phyloP scores from a whole-genome alignment of 2,888 invertebrate genomes.

The Sclerodermus sp. region DNA sequence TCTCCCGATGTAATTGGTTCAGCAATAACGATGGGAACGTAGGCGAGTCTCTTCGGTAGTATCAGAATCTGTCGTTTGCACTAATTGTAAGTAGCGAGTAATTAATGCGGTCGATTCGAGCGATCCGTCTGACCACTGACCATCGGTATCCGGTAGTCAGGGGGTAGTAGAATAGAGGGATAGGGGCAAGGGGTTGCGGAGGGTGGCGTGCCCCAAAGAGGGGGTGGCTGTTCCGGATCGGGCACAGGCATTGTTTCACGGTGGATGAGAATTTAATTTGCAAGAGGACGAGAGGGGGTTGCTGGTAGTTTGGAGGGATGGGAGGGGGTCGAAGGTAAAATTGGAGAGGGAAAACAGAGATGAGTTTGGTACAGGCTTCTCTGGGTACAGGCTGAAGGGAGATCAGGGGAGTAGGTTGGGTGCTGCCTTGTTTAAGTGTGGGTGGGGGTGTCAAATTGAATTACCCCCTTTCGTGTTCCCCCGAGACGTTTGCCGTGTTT shows the following conservation, averaged over 20 bases:
- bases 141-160: slow-evolving; percentile 27
- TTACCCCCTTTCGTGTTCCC: slow-evolving; percentile 49
- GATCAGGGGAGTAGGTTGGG: slow-evolving; percentile 33
- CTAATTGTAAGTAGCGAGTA: slow-evolving; percentile 48
- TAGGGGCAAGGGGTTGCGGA: slow-evolving; percentile 12
- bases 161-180: slow-evolving; percentile 1
- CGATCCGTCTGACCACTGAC: slow-evolving; percentile 37
- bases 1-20: no score
- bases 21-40: no score
- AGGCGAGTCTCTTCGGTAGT: no score
- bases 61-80: slow-evolving; percentile 25
- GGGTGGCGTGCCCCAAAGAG: slow-evolving; percentile 10
- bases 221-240: slow-evolving; percentile 34
- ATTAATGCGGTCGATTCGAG: slow-evolving; percentile 50
- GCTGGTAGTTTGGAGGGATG: not conserved
- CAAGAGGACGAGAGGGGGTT: slow-evolving; percentile 29
- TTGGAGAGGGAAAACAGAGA: slow-evolving; percentile 10
- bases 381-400: not conserved
- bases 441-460: slow-evolving; percentile 58
- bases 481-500: slow-evolving; percentile 47
- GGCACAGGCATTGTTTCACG: slow-evolving; percentile 52
- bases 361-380: not conserved
- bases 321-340: slow-evolving; percentile 10
- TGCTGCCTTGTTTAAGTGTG: slow-evolving; percentile 54
- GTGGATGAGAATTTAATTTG: slow-evolving; percentile 57